Conservation (phyloP, 1,140 invertebrate species). For the Apolygus lucorum region DNA sequence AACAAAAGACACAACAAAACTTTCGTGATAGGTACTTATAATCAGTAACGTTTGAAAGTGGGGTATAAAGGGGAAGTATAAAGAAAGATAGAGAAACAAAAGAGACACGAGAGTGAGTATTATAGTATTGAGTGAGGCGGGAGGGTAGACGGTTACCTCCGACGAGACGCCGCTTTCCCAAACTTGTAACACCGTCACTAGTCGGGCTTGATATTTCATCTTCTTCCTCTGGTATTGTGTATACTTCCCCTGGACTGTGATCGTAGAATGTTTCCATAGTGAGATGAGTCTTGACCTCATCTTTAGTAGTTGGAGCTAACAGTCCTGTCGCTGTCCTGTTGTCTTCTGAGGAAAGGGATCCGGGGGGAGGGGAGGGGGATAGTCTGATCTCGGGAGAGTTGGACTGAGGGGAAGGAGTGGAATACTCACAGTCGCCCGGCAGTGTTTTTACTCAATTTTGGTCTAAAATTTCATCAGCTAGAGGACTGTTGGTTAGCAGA, state of each 20-base stretch:
- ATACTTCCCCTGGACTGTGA: constrained; percentile 45
- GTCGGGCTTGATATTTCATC: constrained; percentile 46
- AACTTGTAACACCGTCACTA: constrained; percentile 43
- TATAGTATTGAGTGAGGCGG: neutral
- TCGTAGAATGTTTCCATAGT: constrained; percentile 39
- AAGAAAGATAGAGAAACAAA: constrained; percentile 17
- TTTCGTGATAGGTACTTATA: too few relatives aligned
- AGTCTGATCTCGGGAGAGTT: constrained; percentile 25
- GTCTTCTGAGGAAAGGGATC: constrained; percentile 20
- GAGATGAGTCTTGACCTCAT: constrained; percentile 19
- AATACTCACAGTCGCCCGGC: constrained; percentile 26
- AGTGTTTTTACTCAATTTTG: too few relatives aligned
- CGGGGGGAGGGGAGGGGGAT: constrained; percentile 23
- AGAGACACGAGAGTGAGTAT: neutral
- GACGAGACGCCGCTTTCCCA: constrained; percentile 36
- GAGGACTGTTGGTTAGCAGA: too few relatives aligned
- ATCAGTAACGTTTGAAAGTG: too few relatives aligned
- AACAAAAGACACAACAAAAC: too few relatives aligned
- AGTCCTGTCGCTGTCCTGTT: constrained; percentile 12
- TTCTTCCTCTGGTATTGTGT: constrained; percentile 48
- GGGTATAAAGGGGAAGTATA: too few relatives aligned
- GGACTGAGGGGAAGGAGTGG: constrained; percentile 22
- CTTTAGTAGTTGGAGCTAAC: constrained; percentile 22
- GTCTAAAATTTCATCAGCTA: too few relatives aligned
- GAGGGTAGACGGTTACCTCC: constrained; percentile 30